Evolutionary conservation across 2,797 vertebrate species (phyloP).

Genomic region (Sebastiscus albofasciatus): DNA sequence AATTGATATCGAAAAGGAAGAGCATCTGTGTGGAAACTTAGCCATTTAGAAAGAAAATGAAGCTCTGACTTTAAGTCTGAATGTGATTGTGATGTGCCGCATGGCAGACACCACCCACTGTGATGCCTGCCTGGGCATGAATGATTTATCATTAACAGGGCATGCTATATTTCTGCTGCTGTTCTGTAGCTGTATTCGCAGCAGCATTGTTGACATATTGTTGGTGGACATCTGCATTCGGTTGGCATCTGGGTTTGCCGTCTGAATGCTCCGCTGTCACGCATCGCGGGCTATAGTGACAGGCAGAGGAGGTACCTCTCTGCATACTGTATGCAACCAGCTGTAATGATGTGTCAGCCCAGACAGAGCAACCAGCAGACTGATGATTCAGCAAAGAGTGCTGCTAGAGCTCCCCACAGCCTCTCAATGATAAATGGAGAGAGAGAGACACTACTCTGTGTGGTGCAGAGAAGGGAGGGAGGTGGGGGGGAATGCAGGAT

Average conservation of each 20-base stretch:
- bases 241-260: background rate
- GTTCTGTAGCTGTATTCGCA: background rate
- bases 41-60: background rate
- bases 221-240: slow-evolving; percentile 17
- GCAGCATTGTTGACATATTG: background rate
- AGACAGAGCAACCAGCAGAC: slow-evolving; percentile 60
- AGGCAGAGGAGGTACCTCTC: slow-evolving; percentile 31
- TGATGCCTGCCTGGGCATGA: slow-evolving; percentile 45
- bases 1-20: background rate
- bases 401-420: slow-evolving; percentile 28
- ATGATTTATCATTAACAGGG: slow-evolving; percentile 56
- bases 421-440: slow-evolving; percentile 57
- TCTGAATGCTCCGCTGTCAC: slow-evolving; percentile 9
- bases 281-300: slow-evolving; percentile 1
- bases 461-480: slow-evolving; percentile 40
- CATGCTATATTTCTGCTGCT: background rate
- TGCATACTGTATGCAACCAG: slow-evolving; percentile 44
- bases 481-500: background rate
- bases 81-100: slow-evolving; percentile 8
- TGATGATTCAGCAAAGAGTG: slow-evolving; percentile 77
- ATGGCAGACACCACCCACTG: slow-evolving; percentile 44
- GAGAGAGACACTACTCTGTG: slow-evolving; percentile 25
- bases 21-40: background rate
- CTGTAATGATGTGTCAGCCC: slow-evolving; percentile 62
- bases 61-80: background rate